Base-by-base conservation (phyloP, 2,113 vertebrate genomes). In the Callorhinus ursinus region DNA sequence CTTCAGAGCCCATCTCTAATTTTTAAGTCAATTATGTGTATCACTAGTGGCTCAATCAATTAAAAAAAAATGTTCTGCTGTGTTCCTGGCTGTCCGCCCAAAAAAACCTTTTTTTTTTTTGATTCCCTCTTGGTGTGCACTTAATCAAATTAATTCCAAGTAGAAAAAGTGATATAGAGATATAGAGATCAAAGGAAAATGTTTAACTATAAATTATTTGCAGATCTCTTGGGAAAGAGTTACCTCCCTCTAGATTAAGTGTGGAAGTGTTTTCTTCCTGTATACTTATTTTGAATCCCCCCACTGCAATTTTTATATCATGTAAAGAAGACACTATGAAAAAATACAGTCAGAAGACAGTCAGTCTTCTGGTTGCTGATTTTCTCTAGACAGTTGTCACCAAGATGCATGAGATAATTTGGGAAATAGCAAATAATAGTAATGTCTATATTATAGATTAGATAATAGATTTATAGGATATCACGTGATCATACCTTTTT, bases 121-220 rank as follows among this genome's bases (percentile, higher is more conserved):
- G 2, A 90, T 88, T 98, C 42, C 36, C 74, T 13, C 11, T 97
- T 96, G 86, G 61, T 97, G 9, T 0, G 0, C 59, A 90, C 63
- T 98, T 98, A 97, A 97, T 98, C 81, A 98, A 98, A 98, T 98
- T 97, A 98, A 59, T 53, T 97, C 1, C 7, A 98, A 98, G 97
- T 91, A 97, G 88, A 97, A 97, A 96, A 98, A 94, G 59, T 42
- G 33, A 97, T 98, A 97, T 72, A 96, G 79, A 95, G 81, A 97
- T 97, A 97, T 63, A 97, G 86, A 95, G 79, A 98, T 97, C 90
- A 98, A 98, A 98, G 33, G 83, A 96, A 98, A 98, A 98, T 95
- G 22, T 98, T 98, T 97, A 98, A 98, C 86, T 96, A 89, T 97
- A 96, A 98, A 97, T 98, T 96, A 97, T 71, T 63, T 81, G 0